phyloP scores from a whole-genome alignment of 2,888 invertebrate genomes.

The Chesias legatella region DNA sequence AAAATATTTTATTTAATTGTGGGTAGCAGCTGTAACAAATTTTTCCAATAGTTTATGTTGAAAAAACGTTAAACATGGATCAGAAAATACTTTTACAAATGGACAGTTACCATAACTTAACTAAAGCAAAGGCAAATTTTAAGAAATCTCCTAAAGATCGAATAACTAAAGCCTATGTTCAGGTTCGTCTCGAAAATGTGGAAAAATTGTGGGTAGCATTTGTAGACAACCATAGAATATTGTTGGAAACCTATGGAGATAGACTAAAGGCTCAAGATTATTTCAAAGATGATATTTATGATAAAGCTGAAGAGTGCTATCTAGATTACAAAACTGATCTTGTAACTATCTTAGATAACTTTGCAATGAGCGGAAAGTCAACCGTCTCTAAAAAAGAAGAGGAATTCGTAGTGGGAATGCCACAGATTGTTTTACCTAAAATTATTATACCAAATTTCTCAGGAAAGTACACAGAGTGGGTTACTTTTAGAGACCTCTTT shows the following conservation, averaged over 20 bases:
- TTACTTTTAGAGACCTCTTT: conserved; percentile 2
- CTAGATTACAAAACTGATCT: no score
- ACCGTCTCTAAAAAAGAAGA: background rate
- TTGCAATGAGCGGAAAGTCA: no score
- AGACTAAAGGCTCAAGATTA: background rate
- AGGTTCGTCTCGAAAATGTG: conserved; percentile 1
- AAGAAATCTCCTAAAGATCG: conserved; percentile 8
- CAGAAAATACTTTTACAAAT: background rate
- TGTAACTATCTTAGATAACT: no score
- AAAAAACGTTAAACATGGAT: background rate
- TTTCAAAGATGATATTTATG: no score
- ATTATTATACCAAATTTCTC: conserved; percentile 1
- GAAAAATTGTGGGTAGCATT: conserved; percentile 4
- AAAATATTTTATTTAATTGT: no score
- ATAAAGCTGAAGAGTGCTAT: no score
- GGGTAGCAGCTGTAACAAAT: no score
- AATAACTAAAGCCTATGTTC: background rate
- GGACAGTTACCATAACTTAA: background rate
- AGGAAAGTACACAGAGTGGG: background rate
- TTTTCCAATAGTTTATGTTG: no score
- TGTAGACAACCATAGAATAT: background rate
- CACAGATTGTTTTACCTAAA: background rate
- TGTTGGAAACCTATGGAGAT: background rate
- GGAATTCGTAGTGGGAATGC: background rate
- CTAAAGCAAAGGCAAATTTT: conserved; percentile 3